Evolutionary conservation across 2,113 vertebrate genomes (phyloP).

Genomic region (Micronycteris hirsuta): DNA sequence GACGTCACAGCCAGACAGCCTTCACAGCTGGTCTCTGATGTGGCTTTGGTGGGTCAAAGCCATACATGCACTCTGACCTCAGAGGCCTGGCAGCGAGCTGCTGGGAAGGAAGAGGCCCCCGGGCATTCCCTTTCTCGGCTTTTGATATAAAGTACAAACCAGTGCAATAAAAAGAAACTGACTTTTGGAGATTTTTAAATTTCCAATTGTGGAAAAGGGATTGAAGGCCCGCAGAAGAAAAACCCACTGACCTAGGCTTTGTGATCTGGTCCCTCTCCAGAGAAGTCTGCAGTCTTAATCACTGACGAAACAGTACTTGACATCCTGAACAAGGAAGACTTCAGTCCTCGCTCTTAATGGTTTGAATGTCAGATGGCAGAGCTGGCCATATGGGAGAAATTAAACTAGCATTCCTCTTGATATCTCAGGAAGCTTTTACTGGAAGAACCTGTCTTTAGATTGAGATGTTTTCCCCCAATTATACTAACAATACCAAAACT

Average conservation of each 20-base stretch:
- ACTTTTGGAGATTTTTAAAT: conserved; percentile 6
- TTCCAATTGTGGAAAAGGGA: background rate
- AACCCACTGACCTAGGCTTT: background rate
- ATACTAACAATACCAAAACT: conserved; percentile 80
- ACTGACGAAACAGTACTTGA: conserved; percentile 83
- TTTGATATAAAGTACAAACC: background rate
- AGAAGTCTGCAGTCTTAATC: conserved; percentile 79
- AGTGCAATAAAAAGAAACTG: background rate
- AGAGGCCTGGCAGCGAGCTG: background rate
- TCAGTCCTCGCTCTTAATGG: conserved; percentile 75
- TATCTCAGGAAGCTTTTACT: conserved; percentile 72
- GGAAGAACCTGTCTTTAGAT: conserved; percentile 83
- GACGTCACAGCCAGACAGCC: background rate
- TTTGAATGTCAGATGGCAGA: conserved; percentile 79
- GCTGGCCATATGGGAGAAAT: conserved; percentile 80
- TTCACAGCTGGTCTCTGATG: background rate
- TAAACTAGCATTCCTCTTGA: conserved; percentile 56
- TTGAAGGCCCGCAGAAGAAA: background rate
- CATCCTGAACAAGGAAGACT: conserved; percentile 76
- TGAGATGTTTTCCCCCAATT: conserved; percentile 75
- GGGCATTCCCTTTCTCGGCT: background rate
- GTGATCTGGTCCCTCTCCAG: background rate
- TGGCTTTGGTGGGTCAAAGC: background rate
- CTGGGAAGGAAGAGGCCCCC: background rate
- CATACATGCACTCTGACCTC: background rate